phyloP scores from a whole-genome alignment of 2,797 vertebrate species.

The Tapirus indicus region DNA sequence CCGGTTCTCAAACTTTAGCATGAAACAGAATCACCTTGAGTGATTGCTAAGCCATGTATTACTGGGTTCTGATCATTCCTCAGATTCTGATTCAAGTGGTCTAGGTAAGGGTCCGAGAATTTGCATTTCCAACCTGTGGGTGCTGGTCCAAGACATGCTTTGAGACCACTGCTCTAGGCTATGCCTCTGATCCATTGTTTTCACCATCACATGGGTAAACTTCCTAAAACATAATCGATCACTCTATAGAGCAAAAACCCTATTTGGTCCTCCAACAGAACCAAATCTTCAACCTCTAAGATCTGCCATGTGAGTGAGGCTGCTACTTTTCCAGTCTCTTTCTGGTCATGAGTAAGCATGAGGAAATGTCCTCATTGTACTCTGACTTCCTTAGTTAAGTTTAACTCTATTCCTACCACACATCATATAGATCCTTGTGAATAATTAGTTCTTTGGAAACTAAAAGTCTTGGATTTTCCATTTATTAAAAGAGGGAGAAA shows the following conservation, averaged over 20 bases:
- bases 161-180: background rate
- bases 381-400: background rate
- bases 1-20: background rate
- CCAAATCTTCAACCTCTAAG: background rate
- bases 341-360: background rate
- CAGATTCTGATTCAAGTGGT: background rate
- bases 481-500: background rate
- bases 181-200: background rate
- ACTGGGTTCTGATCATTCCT: background rate
- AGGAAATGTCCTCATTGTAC: background rate
- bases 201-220: background rate
- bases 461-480: background rate
- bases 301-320: background rate
- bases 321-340: background rate
- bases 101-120: background rate
- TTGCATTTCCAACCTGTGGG: background rate
- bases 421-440: background rate
- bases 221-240: background rate
- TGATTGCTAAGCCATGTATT: background rate
- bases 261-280: background rate
- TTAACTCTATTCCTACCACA: background rate
- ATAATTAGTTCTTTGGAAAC: conserved; percentile 27
- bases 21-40: background rate
- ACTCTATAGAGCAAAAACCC: background rate
- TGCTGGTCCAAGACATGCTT: background rate